phyloP scores from a whole-genome alignment of 2,113 vertebrate species.

The Misgurnus anguillicaudatus region DNA sequence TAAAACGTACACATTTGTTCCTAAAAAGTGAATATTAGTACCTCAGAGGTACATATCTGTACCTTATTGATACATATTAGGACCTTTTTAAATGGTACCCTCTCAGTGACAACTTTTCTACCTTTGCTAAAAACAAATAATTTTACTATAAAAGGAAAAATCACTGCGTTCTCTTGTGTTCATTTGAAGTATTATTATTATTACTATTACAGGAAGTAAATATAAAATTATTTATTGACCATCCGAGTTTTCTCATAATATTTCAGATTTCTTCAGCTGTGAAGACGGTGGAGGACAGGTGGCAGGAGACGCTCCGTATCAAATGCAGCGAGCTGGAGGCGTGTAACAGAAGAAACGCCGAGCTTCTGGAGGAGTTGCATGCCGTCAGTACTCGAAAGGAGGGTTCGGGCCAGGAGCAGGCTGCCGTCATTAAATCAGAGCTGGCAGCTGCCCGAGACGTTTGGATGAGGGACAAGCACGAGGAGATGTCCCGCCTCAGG shows the following conservation, averaged over 20 bases:
- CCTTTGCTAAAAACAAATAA: too few species aligned
- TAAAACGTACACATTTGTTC: too few species aligned
- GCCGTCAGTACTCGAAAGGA: constrained; percentile 80
- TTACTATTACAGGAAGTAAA: too few species aligned
- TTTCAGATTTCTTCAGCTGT: constrained; percentile 65
- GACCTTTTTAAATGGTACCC: too few species aligned
- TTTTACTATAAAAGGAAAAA: too few species aligned
- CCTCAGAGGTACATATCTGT: too few species aligned
- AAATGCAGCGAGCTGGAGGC: constrained; percentile 63
- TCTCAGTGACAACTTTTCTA: too few species aligned
- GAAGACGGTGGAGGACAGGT: constrained; percentile 78
- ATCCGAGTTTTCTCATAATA: background rate
- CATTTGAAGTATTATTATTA: too few species aligned
- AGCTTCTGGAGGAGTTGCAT: constrained; percentile 78
- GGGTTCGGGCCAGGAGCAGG: constrained; percentile 76
- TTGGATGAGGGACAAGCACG: constrained; percentile 89
- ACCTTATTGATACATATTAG: too few species aligned
- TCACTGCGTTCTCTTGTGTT: too few species aligned
- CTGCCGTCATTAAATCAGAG: constrained; percentile 83
- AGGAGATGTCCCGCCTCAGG: constrained; percentile 82
- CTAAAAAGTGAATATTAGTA: too few species aligned
- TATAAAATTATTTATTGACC: too few species aligned
- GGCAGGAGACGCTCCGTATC: constrained; percentile 71
- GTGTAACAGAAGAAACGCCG: constrained; percentile 62
- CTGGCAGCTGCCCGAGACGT: constrained; percentile 80